These are phyloP conservation scores for Podabrus alpinus DNA, from an alignment of 2,888 invertebrate species.

Conservation along the genomic window DNA sequence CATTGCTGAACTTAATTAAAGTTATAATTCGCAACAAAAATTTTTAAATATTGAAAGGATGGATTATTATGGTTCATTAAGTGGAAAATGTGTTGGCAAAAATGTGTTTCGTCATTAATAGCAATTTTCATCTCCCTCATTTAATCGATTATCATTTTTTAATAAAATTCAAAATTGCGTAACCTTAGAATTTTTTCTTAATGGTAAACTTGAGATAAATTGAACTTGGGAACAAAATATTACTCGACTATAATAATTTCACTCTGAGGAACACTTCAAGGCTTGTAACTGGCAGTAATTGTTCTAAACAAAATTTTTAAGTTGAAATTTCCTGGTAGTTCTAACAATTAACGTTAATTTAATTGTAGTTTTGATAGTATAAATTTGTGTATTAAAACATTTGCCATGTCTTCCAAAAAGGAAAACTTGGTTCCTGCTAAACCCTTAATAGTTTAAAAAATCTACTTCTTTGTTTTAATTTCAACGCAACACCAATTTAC, in stretches of 20 bases:
- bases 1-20: not conserved
- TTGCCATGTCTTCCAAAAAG: not conserved
- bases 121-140: not conserved
- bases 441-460: not conserved
- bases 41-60: not conserved
- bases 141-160: not conserved
- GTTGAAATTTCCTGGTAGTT: slow-evolving; percentile 9
- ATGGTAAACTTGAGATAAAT: not conserved
- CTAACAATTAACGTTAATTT: not conserved
- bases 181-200: not conserved
- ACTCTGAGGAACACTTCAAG: not conserved
- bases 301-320: slow-evolving; percentile 9
- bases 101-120: not conserved
- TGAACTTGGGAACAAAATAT: not conserved
- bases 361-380: not conserved
- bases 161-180: not conserved
- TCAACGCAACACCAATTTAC: not conserved
- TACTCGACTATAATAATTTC: not conserved
- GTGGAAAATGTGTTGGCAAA: not conserved
- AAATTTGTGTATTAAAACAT: not conserved
- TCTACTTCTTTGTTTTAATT: not conserved
- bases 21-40: not conserved
- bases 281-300: not conserved
- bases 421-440: not conserved
- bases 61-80: not conserved